phyloP scores from a whole-genome alignment of 2,888 invertebrate species.

The Neocrepidodera transversa region DNA sequence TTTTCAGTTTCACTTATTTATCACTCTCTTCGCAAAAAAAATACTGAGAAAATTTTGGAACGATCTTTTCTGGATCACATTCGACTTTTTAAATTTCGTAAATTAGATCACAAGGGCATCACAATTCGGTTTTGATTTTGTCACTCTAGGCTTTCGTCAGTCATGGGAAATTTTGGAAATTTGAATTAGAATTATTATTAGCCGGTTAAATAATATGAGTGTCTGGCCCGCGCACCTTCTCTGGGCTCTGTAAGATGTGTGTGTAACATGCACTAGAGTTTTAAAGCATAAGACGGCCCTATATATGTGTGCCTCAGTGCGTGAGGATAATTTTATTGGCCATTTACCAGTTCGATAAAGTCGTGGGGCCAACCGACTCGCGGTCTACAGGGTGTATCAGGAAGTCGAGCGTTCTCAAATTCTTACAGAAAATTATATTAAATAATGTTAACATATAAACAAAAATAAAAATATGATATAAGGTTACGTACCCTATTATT shows the following conservation, averaged over 20 bases:
- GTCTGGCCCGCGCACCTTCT: conserved; percentile 31
- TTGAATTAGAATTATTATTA: conserved; percentile 16
- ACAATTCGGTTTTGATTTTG: conserved; percentile 32
- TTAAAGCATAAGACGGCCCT: conserved; percentile 49
- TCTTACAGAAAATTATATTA: too few species aligned
- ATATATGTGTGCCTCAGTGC: conserved; percentile 51
- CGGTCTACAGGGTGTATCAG: conserved; percentile 17
- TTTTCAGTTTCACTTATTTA: conserved; percentile 41
- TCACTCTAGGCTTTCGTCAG: conserved; percentile 30
- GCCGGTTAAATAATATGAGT: conserved; percentile 26
- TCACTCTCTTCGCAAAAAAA: conserved; percentile 33
- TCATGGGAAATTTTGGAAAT: conserved; percentile 30
- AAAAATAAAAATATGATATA: too few species aligned
- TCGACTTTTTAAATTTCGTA: conserved; percentile 30
- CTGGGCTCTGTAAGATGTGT: conserved; percentile 40
- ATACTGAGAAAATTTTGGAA: conserved; percentile 30
- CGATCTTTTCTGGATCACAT: conserved; percentile 25
- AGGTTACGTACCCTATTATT: too few species aligned
- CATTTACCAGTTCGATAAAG: conserved; percentile 48
- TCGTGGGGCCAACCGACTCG: conserved; percentile 29
- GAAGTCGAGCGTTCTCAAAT: too few species aligned
- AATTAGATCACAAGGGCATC: conserved; percentile 37
- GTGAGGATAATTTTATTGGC: conserved; percentile 47
- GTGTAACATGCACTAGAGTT: conserved; percentile 51
- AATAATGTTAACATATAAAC: background rate